Evolutionary conservation across 2,113 vertebrate genomes (phyloP).

Genomic region (Muscicapa adusta): DNA sequence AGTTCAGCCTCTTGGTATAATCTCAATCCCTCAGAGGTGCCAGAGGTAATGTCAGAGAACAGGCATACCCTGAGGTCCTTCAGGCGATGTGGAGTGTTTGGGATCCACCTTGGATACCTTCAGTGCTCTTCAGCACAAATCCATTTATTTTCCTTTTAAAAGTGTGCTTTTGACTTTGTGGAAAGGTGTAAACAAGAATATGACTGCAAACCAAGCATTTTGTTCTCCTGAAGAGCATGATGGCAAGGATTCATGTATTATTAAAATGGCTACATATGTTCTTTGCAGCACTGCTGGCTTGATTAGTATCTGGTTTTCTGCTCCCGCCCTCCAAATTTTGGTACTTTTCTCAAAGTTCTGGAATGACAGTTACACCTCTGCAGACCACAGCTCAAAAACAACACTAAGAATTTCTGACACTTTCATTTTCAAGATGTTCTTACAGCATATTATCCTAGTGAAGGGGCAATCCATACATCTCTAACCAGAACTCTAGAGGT

Average conservation of each 20-base stretch:
- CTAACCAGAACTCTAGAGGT: not conserved
- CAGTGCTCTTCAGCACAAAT: not conserved
- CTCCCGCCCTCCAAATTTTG: not conserved
- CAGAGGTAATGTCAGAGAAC: not conserved
- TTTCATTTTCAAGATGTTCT: not conserved
- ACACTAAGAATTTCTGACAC: not conserved
- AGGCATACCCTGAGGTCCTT: not conserved
- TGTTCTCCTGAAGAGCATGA: not conserved
- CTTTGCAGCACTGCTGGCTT: not conserved
- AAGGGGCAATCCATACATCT: not conserved
- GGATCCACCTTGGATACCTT: not conserved
- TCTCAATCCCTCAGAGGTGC: not conserved
- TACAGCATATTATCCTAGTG: not conserved
- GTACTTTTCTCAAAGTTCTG: not conserved
- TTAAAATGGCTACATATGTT: not conserved
- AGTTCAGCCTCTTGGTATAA: not conserved
- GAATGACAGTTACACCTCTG: not conserved
- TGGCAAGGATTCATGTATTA: not conserved
- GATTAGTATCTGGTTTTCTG: not conserved
- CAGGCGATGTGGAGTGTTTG: accelerated
- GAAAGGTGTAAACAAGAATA: not conserved
- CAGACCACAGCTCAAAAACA: not conserved
- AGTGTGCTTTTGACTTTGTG: not conserved
- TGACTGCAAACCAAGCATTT: not conserved
- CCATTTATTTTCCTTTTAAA: not conserved